Conservation (phyloP, 2,888 invertebrate genomes). For the Drosophila subsilvestris region DNA sequence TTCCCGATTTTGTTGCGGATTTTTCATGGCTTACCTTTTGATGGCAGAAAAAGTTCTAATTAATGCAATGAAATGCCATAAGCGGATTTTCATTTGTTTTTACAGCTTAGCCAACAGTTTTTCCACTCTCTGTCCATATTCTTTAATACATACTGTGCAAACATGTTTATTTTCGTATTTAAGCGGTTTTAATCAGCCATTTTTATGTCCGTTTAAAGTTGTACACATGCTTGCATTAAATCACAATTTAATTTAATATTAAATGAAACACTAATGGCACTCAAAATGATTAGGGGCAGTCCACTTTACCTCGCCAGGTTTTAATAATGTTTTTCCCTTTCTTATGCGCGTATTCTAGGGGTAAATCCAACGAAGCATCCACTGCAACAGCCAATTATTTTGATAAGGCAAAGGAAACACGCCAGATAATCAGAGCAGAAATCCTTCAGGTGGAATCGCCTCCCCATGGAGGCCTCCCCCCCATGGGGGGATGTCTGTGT, state of each 20-base stretch:
- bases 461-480: slow-evolving; percentile 19
- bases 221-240: neutral
- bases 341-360: neutral
- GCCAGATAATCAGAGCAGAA: slow-evolving; percentile 21
- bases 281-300: neutral
- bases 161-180: neutral
- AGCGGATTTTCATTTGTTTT: slow-evolving; percentile 59
- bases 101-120: slow-evolving; percentile 39
- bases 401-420: slow-evolving; percentile 24
- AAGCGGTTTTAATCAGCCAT: neutral
- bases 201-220: neutral
- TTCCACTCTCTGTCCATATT: neutral
- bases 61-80: slow-evolving; percentile 60
- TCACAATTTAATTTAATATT: neutral
- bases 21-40: slow-evolving; percentile 57
- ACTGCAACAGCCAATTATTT: slow-evolving; percentile 69
- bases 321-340: slow-evolving; percentile 22
- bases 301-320: neutral
- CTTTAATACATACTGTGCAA: slow-evolving; percentile 15
- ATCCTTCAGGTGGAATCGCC: slow-evolving; percentile 62
- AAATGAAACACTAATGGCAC: neutral
- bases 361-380: slow-evolving; percentile 49
- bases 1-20: slow-evolving; percentile 33
- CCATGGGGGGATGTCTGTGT: slow-evolving; percentile 54
- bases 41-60: slow-evolving; percentile 58